Evolutionary conservation across 2,797 vertebrate genomes (phyloP).

Genomic region (Enteromius trimaculatus): DNA sequence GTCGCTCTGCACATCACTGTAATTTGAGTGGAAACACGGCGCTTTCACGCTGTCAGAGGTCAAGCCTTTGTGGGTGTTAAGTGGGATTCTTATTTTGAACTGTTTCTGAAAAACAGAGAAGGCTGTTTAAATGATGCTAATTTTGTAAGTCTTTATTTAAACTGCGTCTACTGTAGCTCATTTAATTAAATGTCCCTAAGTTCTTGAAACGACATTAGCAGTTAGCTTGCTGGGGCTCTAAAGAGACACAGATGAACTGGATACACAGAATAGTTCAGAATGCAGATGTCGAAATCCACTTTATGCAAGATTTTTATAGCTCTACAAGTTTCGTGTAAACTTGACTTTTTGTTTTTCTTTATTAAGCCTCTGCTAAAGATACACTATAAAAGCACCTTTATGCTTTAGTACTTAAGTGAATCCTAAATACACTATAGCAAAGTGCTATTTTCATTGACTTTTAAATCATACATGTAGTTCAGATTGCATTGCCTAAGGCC

Average conservation of each 20-base stretch:
- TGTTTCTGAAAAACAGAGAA: slow-evolving; percentile 36
- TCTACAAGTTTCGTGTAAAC: not conserved
- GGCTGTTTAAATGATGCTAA: slow-evolving; percentile 45
- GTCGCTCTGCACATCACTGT: slow-evolving; percentile 73
- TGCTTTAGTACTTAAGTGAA: slow-evolving; percentile 20
- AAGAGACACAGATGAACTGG: slow-evolving; percentile 19
- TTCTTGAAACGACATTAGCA: not conserved
- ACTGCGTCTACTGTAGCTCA: slow-evolving; percentile 62
- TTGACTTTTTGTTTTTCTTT: not conserved
- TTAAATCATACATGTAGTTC: slow-evolving; percentile 15
- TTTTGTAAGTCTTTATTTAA: slow-evolving; percentile 54
- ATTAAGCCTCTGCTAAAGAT: slow-evolving; percentile 14
- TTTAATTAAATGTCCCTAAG: slow-evolving; percentile 40
- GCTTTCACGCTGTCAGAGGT: slow-evolving; percentile 48
- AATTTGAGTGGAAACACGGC: slow-evolving; percentile 54
- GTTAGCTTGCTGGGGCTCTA: slow-evolving; percentile 16
- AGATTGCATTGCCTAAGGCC: not conserved
- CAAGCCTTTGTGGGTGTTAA: slow-evolving; percentile 50
- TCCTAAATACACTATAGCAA: slow-evolving; percentile 49
- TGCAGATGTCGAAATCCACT: not conserved
- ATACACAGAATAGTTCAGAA: not conserved
- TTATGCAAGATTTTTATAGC: not conserved
- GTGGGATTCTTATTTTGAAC: slow-evolving; percentile 51
- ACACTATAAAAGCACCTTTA: slow-evolving; percentile 30
- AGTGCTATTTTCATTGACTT: slow-evolving; percentile 34